Conservation (phyloP, 2,797 vertebrate genomes). For the Pseudotriccus pelzelni region DNA sequence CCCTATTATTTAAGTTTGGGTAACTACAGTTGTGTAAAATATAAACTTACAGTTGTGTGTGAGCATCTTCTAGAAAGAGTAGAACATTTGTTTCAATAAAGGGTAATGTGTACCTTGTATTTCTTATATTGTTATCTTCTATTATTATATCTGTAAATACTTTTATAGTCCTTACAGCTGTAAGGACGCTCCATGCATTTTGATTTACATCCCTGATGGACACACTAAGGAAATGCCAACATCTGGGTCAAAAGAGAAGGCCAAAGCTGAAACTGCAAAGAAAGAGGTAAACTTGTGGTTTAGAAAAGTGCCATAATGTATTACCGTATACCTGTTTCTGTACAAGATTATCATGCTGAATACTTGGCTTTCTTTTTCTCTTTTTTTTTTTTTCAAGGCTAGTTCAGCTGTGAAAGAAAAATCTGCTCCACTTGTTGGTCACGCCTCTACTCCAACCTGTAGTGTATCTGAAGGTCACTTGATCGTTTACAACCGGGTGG, state of each 20-base stretch:
- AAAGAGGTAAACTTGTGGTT: conserved; percentile 74
- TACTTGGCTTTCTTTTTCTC: neutral
- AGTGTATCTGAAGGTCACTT: conserved; percentile 39
- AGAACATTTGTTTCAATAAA: neutral
- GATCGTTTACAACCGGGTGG: conserved; percentile 80
- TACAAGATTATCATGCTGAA: neutral
- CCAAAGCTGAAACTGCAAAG: conserved; percentile 81
- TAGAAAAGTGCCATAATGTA: neutral
- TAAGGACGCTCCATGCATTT: conserved; percentile 91
- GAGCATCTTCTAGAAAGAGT: neutral
- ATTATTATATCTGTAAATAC: neutral
- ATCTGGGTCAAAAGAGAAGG: conserved; percentile 94
- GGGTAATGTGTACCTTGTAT: neutral
- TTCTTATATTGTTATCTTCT: neutral
- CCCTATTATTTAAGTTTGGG: neutral
- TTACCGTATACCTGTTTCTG: neutral
- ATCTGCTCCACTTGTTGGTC: neutral
- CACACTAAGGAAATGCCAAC: conserved; percentile 99
- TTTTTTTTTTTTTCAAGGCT: conserved; percentile 25
- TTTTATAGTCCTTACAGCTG: conserved; percentile 90
- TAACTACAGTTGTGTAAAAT: neutral
- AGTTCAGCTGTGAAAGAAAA: conserved; percentile 46
- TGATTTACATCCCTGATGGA: conserved; percentile 95
- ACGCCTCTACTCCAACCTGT: neutral
- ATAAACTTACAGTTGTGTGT: neutral